phyloP scores from a whole-genome alignment of 2,888 invertebrate genomes.

The Mylabris sibirica region DNA sequence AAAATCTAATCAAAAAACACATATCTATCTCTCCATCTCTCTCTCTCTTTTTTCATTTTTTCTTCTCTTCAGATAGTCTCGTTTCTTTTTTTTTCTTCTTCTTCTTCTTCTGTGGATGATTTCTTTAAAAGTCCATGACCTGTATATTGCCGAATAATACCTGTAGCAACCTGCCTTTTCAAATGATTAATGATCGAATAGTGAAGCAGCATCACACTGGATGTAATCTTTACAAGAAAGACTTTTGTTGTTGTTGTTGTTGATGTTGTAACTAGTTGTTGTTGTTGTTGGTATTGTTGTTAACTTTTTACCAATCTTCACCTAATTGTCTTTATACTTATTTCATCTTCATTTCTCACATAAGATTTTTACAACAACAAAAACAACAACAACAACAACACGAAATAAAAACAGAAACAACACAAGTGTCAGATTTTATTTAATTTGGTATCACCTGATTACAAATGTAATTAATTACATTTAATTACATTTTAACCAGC shows the following conservation, averaged over 20 bases:
- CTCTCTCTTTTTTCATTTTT: no score
- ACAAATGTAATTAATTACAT: no score
- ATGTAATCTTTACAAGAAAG: slow-evolving; percentile 29
- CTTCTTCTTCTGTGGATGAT: background rate
- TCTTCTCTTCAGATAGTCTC: background rate
- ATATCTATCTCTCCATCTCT: background rate
- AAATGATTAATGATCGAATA: slow-evolving; percentile 33
- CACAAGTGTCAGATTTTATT: no score
- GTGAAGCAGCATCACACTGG: slow-evolving; percentile 33
- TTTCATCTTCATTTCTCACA: background rate
- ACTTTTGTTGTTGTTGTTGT: slow-evolving; percentile 20
- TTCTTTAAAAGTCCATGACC: slow-evolving; percentile 7
- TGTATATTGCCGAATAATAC: slow-evolving; percentile 11
- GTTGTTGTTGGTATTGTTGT: background rate
- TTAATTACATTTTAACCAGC: no score
- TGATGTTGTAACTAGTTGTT: slow-evolving; percentile 2
- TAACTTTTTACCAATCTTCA: slow-evolving; percentile 1
- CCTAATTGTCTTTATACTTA: background rate
- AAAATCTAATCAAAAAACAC: slow-evolving; percentile 2
- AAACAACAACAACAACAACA: no score
- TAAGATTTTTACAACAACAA: no score
- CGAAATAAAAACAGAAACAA: no score
- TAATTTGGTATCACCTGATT: no score
- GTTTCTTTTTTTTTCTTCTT: no score
- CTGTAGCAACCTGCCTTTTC: background rate